Evolutionary conservation across 2,113 vertebrate species (phyloP).

Genomic region (Ciconia maguari): DNA sequence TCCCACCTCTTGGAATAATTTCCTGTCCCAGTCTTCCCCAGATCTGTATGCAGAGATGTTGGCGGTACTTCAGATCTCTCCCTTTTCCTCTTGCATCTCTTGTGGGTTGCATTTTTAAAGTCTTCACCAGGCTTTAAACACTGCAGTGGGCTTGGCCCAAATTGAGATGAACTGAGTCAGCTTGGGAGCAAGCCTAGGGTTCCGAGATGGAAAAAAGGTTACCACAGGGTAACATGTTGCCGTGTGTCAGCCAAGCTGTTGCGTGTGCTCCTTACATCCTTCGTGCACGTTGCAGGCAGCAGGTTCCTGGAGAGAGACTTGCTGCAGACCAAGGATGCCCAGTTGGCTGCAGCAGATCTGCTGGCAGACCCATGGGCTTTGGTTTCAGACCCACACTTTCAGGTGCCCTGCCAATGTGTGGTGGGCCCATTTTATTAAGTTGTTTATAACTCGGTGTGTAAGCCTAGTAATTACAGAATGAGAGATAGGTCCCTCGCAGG

Average conservation of each 20-base stretch:
- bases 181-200: neutral
- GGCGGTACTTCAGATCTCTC: neutral
- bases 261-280: accelerated
- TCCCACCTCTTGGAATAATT: neutral
- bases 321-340: accelerated
- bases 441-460: neutral
- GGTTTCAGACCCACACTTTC: neutral
- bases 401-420: neutral
- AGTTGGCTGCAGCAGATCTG: neutral
- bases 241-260: neutral
- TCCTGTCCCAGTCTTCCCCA: accelerated
- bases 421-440: neutral
- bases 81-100: neutral
- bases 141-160: neutral
- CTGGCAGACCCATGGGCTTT: neutral
- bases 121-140: neutral
- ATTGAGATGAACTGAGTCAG: neutral
- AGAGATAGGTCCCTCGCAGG: accelerated
- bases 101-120: accelerated
- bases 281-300: accelerated
- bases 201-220: neutral
- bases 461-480: neutral
- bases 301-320: neutral
- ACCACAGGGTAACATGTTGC: no score
- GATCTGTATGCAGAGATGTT: neutral